These are phyloP conservation scores for Pogonus chalceus DNA, from an alignment of 1,140 invertebrate species.

Conservation along the genomic window DNA sequence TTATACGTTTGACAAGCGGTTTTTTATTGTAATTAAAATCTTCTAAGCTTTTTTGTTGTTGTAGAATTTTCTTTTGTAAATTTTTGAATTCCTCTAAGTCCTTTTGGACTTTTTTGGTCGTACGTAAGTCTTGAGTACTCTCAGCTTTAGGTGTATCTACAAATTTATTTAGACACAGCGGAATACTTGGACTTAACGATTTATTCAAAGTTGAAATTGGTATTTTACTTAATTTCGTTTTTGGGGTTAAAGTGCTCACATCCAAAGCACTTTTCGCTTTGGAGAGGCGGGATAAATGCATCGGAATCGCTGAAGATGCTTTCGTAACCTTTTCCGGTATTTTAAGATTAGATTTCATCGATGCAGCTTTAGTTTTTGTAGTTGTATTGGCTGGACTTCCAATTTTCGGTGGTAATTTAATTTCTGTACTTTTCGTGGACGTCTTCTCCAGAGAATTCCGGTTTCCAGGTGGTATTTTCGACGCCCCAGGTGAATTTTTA, in stretches of 20 bases:
- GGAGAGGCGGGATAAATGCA: constrained; percentile 13
- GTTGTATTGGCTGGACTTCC: neutral
- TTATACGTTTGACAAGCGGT: neutral
- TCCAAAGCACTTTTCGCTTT: constrained; percentile 18
- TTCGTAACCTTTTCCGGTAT: neutral
- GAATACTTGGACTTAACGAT: constrained; percentile 28
- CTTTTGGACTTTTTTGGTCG: neutral
- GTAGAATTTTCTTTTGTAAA: neutral
- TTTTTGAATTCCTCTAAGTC: neutral
- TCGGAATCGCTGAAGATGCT: neutral
- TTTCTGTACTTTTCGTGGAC: neutral
- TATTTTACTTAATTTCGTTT: constrained; percentile 18
- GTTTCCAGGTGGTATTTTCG: neutral
- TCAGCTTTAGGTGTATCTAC: constrained; percentile 25
- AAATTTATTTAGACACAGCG: constrained; percentile 27
- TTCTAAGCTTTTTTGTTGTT: neutral
- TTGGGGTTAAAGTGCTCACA: constrained; percentile 13
- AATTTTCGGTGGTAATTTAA: neutral
- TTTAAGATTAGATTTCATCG: neutral
- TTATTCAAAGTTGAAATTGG: constrained; percentile 26
- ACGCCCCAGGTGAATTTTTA: neutral
- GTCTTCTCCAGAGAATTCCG: neutral
- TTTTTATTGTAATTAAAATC: constrained; percentile 12
- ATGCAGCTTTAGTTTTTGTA: neutral
- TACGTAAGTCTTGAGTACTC: constrained; percentile 14